Evolutionary conservation across 2,797 vertebrate species (phyloP).

Genomic region (Alca torda): DNA sequence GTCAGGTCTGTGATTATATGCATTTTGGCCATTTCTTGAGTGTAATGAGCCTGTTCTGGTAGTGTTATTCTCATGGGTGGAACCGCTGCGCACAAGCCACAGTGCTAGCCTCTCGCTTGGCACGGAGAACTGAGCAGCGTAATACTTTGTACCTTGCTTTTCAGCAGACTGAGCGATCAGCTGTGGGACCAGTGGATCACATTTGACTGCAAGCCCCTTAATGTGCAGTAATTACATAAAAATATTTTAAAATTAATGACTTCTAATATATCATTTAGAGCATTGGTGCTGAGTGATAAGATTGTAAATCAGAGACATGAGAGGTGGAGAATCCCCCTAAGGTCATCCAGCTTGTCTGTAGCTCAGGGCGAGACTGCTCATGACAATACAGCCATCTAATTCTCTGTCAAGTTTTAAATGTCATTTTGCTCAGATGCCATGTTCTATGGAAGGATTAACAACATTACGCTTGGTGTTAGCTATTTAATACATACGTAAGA

Average conservation of each 20-base stretch:
- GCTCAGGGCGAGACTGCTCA: neutral
- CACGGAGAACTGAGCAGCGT: accelerated
- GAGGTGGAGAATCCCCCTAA: constrained; percentile 24
- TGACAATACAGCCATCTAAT: neutral
- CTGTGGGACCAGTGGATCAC: neutral
- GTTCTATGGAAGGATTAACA: neutral
- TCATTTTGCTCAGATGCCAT: neutral
- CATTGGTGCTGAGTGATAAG: neutral
- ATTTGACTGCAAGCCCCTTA: neutral
- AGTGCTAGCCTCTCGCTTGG: neutral
- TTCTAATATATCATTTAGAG: neutral
- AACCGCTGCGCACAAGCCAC: neutral
- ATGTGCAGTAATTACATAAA: constrained; percentile 30
- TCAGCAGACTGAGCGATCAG: neutral
- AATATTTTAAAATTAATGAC: constrained; percentile 40
- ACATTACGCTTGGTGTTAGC: neutral
- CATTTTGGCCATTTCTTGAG: neutral
- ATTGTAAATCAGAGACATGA: neutral
- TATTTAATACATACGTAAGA: neutral
- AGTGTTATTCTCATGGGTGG: neutral
- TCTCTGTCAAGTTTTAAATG: neutral
- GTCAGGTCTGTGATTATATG: neutral
- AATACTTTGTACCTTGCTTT: neutral
- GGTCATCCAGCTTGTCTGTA: neutral
- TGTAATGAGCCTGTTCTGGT: neutral